Evolutionary conservation across 2,113 vertebrate species (phyloP).

Genomic region (Labrus mixtus): DNA sequence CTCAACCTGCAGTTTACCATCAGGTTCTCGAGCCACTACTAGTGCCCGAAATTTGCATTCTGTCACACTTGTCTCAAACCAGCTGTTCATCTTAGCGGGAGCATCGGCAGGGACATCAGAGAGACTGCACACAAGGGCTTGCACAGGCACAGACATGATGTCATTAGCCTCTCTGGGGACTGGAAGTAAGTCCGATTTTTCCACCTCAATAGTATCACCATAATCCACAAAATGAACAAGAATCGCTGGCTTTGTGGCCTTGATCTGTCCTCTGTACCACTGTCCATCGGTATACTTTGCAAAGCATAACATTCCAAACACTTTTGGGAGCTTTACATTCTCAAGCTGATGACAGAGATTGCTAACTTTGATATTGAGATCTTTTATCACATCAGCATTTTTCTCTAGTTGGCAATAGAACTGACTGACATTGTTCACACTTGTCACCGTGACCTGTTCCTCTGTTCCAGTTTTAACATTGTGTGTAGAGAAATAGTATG

Average conservation of each 20-base stretch:
- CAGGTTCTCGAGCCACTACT: conserved; percentile 88
- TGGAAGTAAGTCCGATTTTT: conserved; percentile 83
- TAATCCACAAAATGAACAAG: conserved; percentile 95
- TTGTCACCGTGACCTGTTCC: conserved; percentile 86
- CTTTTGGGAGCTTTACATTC: conserved; percentile 60
- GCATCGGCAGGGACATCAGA: conserved; percentile 83
- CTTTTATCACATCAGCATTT: conserved; percentile 80
- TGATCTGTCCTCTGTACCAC: conserved; percentile 91
- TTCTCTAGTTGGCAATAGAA: conserved; percentile 93
- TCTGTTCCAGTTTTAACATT: conserved; percentile 90
- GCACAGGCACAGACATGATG: conserved; percentile 90
- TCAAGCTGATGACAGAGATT: conserved; percentile 76
- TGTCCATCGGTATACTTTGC: conserved; percentile 89
- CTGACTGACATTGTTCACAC: conserved; percentile 81
- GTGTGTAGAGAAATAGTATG: conserved; percentile 91
- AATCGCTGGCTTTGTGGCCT: conserved; percentile 72
- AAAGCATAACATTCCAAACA: conserved; percentile 87
- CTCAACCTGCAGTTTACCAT: conserved; percentile 90
- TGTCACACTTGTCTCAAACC: conserved; percentile 87
- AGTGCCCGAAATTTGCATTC: conserved; percentile 84
- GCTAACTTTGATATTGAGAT: conserved; percentile 80
- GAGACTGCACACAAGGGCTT: conserved; percentile 90
- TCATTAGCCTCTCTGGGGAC: conserved; percentile 88
- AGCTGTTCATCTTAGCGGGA: conserved; percentile 78
- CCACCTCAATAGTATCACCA: conserved; percentile 86